Evolutionary conservation across 2,113 vertebrate species (phyloP).

Genomic region (Melanerpes formicivorus): DNA sequence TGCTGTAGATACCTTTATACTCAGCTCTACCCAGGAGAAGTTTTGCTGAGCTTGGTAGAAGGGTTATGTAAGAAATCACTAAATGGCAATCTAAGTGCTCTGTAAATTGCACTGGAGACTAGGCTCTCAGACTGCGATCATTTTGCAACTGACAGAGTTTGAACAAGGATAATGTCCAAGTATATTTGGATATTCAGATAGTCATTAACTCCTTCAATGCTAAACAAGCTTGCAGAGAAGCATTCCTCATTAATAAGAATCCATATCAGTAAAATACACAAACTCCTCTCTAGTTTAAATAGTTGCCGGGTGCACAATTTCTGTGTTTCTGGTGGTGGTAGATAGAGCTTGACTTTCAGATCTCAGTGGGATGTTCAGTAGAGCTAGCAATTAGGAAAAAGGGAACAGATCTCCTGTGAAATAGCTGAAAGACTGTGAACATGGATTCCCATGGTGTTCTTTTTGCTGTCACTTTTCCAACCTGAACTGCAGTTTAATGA

Average conservation of each 20-base stretch:
- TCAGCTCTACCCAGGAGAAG: background rate
- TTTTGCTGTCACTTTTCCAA: background rate
- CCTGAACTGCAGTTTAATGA: constrained; percentile 7
- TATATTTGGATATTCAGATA: background rate
- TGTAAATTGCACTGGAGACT: background rate
- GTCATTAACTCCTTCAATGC: background rate
- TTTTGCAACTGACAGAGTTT: background rate
- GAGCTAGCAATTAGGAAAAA: constrained; percentile 55
- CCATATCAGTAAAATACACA: background rate
- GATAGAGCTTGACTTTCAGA: constrained; percentile 18
- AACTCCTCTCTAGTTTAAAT: background rate
- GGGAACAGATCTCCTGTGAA: constrained; percentile 50
- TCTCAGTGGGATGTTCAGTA: constrained; percentile 22
- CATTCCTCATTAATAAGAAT: background rate
- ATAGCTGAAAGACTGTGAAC: background rate
- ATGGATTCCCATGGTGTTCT: background rate
- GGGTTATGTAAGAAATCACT: background rate
- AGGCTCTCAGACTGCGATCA: background rate
- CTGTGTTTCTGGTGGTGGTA: background rate
- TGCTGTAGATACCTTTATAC: background rate
- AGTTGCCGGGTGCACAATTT: background rate
- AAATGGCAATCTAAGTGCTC: background rate
- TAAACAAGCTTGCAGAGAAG: background rate
- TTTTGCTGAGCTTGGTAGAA: background rate
- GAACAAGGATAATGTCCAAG: background rate